Evolutionary conservation across 2,113 vertebrate genomes (phyloP).

Genomic region (Pelodiscus sinensis): DNA sequence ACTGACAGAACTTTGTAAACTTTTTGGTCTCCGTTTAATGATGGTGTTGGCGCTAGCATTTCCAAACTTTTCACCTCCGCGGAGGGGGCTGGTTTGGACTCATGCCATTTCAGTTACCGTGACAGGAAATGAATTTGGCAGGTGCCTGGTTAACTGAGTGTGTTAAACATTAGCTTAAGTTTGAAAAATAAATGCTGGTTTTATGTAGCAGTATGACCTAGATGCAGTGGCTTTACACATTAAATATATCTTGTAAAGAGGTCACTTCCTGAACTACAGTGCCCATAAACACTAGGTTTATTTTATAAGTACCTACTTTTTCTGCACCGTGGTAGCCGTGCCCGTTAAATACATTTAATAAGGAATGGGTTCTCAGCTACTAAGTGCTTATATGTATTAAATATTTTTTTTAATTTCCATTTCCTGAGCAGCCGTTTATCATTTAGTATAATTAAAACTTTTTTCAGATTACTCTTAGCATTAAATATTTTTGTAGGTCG

Average conservation of each 20-base stretch:
- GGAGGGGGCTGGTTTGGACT: not conserved
- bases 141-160: constrained; percentile 49
- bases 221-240: constrained; percentile 18
- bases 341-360: constrained; percentile 75
- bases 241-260: constrained; percentile 43
- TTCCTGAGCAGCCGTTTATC: constrained; percentile 68
- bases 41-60: not conserved
- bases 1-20: not conserved
- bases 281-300: constrained; percentile 65
- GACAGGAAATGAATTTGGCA: constrained; percentile 57
- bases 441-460: constrained; percentile 75
- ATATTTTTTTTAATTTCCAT: constrained; percentile 70
- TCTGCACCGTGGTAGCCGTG: constrained; percentile 50
- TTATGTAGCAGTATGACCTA: constrained; percentile 31
- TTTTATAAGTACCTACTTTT: constrained; percentile 48
- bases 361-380: constrained; percentile 65
- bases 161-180: constrained; percentile 43
- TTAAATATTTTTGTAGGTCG: constrained; percentile 66
- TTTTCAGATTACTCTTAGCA: constrained; percentile 46
- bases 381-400: constrained; percentile 68
- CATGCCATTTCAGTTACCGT: not conserved
- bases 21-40: not conserved
- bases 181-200: not conserved
- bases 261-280: constrained; percentile 35
- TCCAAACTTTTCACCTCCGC: not conserved